These are phyloP conservation scores for Entelurus aequoreus DNA, from an alignment of 2,113 vertebrate genomes.

Conservation along the genomic window DNA sequence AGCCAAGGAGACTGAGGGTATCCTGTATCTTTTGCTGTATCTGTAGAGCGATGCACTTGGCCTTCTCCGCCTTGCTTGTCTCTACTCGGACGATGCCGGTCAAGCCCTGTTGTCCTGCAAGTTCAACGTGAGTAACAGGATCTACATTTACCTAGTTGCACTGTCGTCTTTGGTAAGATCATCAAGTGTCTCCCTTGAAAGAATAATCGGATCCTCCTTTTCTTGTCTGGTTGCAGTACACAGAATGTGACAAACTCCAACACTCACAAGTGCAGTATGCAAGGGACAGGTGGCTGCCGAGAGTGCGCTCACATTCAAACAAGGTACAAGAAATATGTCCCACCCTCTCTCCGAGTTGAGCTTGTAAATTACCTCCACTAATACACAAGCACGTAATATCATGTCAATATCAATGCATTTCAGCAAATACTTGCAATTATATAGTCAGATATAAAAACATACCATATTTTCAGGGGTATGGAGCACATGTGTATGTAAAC, in stretches of 20 bases:
- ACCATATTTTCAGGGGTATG: no score
- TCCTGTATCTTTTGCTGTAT: conserved; percentile 33
- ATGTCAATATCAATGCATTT: no score
- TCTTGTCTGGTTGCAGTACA: neutral
- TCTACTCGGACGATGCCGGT: conserved; percentile 15
- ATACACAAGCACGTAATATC: no score
- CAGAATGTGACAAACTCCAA: conserved; percentile 9
- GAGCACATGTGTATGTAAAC: no score
- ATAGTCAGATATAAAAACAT: no score
- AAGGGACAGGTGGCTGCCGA: no score
- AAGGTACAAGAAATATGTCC: no score
- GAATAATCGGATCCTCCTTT: conserved; percentile 19
- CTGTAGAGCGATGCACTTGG: conserved; percentile 3
- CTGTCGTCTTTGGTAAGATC: conserved; percentile 3
- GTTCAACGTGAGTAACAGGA: conserved; percentile 17
- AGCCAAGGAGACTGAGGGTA: conserved; percentile 37
- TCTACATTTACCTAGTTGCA: conserved; percentile 1
- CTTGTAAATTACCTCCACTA: no score
- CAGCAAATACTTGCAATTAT: no score
- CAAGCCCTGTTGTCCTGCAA: conserved; percentile 22
- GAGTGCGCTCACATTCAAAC: no score
- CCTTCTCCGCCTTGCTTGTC: conserved; percentile 7
- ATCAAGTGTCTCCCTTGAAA: conserved; percentile 25
- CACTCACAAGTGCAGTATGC: no score
- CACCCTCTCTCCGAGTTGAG: no score